These are phyloP conservation scores for Hemitrygon akajei DNA, from an alignment of 2,797 vertebrate genomes.

Conservation along the genomic window DNA sequence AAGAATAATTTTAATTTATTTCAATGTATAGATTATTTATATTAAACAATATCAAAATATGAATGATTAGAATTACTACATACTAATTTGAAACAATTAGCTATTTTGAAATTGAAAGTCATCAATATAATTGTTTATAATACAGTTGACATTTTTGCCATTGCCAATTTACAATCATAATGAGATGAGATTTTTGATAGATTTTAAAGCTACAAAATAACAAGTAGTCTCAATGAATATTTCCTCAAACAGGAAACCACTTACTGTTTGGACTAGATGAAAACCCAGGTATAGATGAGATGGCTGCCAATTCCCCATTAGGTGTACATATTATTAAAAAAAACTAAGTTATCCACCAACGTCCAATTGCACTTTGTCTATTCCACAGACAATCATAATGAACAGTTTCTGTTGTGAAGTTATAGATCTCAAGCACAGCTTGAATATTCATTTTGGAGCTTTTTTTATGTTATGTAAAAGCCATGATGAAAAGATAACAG, in stretches of 20 bases:
- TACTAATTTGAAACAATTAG: too few relatives aligned
- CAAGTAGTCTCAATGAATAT: not conserved
- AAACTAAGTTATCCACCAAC: not conserved
- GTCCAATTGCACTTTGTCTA: not conserved
- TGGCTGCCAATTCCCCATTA: not conserved
- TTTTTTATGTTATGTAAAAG: not conserved
- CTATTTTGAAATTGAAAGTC: not conserved
- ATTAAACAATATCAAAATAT: conserved; percentile 13
- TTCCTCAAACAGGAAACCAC: not conserved
- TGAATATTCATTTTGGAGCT: not conserved
- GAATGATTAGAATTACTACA: not conserved
- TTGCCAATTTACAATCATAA: too few relatives aligned
- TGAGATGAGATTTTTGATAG: not conserved
- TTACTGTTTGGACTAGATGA: not conserved
- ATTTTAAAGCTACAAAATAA: not conserved
- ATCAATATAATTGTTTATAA: not conserved
- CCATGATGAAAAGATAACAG: not conserved
- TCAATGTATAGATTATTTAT: not conserved
- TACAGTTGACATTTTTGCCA: not conserved
- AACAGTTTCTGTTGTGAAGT: not conserved
- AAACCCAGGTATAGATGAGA: not conserved
- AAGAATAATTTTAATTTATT: not conserved
- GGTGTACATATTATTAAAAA: not conserved
- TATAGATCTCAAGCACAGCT: not conserved
- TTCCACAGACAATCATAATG: not conserved